These are phyloP conservation scores for Corbicula japonica DNA, from an alignment of 2,888 invertebrate genomes.

Conservation along the genomic window DNA sequence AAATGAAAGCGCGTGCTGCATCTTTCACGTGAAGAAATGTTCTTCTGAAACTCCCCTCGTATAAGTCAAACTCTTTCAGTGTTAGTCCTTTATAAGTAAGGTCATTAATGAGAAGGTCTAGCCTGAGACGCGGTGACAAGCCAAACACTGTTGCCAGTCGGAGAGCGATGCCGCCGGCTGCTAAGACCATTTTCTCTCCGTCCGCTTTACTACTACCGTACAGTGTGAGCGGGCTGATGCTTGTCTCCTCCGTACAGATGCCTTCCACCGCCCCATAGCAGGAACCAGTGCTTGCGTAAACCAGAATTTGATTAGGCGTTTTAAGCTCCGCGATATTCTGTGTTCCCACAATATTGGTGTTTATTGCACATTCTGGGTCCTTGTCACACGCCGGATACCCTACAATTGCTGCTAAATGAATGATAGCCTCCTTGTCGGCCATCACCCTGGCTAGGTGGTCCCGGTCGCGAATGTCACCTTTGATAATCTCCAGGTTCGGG, in stretches of 20 bases:
- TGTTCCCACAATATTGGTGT: slow-evolving; percentile 84
- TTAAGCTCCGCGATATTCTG: slow-evolving; percentile 77
- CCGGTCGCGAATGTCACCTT: slow-evolving; percentile 82
- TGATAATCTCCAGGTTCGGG: slow-evolving; percentile 72
- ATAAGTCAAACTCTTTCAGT: slow-evolving; percentile 82
- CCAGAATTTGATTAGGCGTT: slow-evolving; percentile 79
- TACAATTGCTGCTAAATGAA: slow-evolving; percentile 86
- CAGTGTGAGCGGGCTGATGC: slow-evolving; percentile 84
- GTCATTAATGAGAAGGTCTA: slow-evolving; percentile 86
- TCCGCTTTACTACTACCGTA: slow-evolving; percentile 85
- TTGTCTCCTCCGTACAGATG: slow-evolving; percentile 84
- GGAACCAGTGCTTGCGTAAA: slow-evolving; percentile 86
- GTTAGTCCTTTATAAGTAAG: slow-evolving; percentile 83
- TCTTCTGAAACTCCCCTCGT: slow-evolving; percentile 84
- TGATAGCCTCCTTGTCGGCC: slow-evolving; percentile 77
- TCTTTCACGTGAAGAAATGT: slow-evolving; percentile 86
- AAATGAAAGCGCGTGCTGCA: slow-evolving; percentile 85
- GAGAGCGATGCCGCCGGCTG: slow-evolving; percentile 81
- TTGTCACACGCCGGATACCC: slow-evolving; percentile 86
- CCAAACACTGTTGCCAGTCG: slow-evolving; percentile 86
- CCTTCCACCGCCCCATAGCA: slow-evolving; percentile 86
- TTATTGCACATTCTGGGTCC: slow-evolving; percentile 80
- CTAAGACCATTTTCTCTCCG: slow-evolving; percentile 81
- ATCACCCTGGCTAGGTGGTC: slow-evolving; percentile 74
- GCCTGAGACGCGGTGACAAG: slow-evolving; percentile 84